Percentiles rank a stretch among this genome's conserved stretches.
These are phyloP conservation scores for Dolichopus griseipennis DNA, from an alignment of 2,888 invertebrate genomes.

Conservation along the genomic window DNA sequence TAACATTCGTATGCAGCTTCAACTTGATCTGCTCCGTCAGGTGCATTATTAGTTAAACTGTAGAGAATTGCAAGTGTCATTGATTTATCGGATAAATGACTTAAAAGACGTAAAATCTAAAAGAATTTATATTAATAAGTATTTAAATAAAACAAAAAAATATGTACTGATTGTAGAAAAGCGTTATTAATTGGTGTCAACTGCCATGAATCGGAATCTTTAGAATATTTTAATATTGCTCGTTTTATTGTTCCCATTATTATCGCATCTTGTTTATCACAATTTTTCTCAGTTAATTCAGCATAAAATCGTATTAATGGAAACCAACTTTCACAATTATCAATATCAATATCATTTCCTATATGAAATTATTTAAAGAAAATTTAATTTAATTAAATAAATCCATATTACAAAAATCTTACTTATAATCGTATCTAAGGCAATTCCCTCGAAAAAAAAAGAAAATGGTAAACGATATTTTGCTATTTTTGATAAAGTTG, in stretches of 20 bases:
- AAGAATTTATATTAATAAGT: too few relatives aligned
- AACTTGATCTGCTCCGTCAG: too few relatives aligned
- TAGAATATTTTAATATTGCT: slow-evolving; percentile 37
- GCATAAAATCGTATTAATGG: too few relatives aligned
- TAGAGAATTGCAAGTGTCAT: slow-evolving; percentile 40
- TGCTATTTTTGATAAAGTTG: slow-evolving; percentile 40
- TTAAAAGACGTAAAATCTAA: slow-evolving; percentile 37
- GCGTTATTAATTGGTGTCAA: too few relatives aligned
- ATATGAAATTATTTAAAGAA: not conserved
- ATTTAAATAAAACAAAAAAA: too few relatives aligned
- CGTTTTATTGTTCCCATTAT: slow-evolving; percentile 42
- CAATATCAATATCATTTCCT: slow-evolving; percentile 40
- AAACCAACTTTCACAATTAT: too few relatives aligned
- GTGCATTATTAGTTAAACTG: too few relatives aligned
- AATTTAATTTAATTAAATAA: slow-evolving; percentile 30
- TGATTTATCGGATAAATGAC: slow-evolving; percentile 33
- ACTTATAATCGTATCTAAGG: not conserved
- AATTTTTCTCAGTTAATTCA: slow-evolving; percentile 28
- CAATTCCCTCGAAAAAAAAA: slow-evolving; percentile 17
- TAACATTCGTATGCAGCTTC: too few relatives aligned
- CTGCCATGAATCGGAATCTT: too few relatives aligned
- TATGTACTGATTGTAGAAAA: too few relatives aligned
- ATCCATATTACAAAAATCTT: not conserved
- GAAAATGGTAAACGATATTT: slow-evolving; percentile 42
- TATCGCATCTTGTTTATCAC: slow-evolving; percentile 37